phyloP scores from a whole-genome alignment of 2,797 vertebrate species.

The Melanotaenia boesemani region DNA sequence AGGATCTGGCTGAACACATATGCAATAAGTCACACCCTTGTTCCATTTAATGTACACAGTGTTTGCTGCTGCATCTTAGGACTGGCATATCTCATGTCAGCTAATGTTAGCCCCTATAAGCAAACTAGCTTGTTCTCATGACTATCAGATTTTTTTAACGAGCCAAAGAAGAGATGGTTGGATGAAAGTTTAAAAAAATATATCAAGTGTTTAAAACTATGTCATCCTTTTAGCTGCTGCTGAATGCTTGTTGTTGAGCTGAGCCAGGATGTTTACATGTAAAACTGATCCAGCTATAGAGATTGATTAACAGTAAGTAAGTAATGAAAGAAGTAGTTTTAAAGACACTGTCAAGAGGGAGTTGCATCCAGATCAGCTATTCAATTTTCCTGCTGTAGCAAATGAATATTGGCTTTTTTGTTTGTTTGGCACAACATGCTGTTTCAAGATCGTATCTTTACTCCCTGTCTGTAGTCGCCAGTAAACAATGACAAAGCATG shows the following conservation, averaged over 20 bases:
- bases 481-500: constrained; percentile 6
- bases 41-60: neutral
- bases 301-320: constrained; percentile 1
- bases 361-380: neutral
- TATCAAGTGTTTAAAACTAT: neutral
- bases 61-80: neutral
- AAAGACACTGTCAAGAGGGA: neutral
- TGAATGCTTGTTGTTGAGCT: constrained; percentile 1
- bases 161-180: neutral
- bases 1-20: neutral
- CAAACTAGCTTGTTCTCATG: neutral
- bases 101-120: neutral
- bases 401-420: constrained; percentile 40
- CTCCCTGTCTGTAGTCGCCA: neutral
- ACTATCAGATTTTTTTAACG: neutral
- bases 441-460: constrained; percentile 33
- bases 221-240: neutral
- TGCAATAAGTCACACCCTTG: neutral
- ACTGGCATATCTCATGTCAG: neutral
- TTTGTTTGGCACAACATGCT: constrained; percentile 18
- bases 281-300: constrained; percentile 10
- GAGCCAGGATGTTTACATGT: constrained; percentile 19
- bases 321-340: constrained; percentile 1
- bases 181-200: neutral
- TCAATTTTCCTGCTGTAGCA: constrained; percentile 22